A percentile compares a stretch with the other conserved stretches of the same genome.
phyloP scores from a whole-genome alignment of 2,888 invertebrate genomes.

The Malacosoma neustria region DNA sequence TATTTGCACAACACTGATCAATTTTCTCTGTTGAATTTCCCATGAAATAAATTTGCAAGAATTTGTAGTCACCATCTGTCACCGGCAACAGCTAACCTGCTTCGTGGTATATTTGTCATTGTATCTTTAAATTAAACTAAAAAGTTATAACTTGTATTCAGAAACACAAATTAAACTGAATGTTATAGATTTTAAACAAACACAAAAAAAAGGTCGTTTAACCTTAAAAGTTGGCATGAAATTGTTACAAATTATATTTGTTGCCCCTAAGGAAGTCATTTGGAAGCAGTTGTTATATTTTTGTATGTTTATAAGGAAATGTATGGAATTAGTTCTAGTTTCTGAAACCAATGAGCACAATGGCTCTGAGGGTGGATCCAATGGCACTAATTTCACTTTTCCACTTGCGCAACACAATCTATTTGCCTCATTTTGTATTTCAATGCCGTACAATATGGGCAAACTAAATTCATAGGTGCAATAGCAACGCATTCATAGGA shows the following conservation, averaged over 20 bases:
- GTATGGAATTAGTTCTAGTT: too few relatives aligned
- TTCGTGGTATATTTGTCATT: constrained; percentile 16
- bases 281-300: constrained; percentile 14
- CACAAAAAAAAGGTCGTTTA: constrained; percentile 3
- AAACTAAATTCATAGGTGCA: constrained; percentile 11
- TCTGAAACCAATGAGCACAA: constrained; percentile 14
- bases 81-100: constrained; percentile 14
- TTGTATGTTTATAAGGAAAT: constrained; percentile 8
- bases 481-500: constrained; percentile 9
- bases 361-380: constrained; percentile 12
- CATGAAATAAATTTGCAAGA: neutral
- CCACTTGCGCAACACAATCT: constrained; percentile 15
- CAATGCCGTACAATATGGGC: constrained; percentile 12
- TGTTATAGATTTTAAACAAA: too few relatives aligned
- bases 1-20: too few relatives aligned
- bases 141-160: constrained; percentile 7
- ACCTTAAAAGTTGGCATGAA: constrained; percentile 15
- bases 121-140: constrained; percentile 13
- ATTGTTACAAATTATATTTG: constrained; percentile 9
- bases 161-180: constrained; percentile 8
- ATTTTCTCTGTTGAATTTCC: neutral
- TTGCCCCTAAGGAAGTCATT: constrained; percentile 18
- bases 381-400: constrained; percentile 11
- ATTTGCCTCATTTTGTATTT: constrained; percentile 15
- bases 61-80: constrained; percentile 8